A percentile compares a stretch with the other conserved stretches of the same genome.
These are phyloP conservation scores for Torymus texanus DNA, from an alignment of 2,888 invertebrate genomes.

Conservation along the genomic window DNA sequence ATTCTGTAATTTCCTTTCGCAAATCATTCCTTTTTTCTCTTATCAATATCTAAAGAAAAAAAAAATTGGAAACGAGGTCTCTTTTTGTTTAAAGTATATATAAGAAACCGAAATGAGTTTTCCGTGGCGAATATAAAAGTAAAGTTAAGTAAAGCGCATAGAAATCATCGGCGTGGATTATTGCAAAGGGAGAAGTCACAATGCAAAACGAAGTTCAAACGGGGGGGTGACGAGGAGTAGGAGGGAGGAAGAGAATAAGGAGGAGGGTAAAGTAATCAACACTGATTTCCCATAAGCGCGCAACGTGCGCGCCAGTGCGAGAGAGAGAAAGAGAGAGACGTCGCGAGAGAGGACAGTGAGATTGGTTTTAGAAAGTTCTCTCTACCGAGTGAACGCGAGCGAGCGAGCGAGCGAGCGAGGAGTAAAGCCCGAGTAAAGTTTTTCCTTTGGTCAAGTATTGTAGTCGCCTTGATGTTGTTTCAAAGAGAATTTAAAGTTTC, in stretches of 20 bases:
- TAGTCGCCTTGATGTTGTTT: slow-evolving; percentile 47
- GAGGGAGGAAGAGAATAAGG: no score
- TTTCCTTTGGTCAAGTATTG: slow-evolving; percentile 52
- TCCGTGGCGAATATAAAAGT: no score
- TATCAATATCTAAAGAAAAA: no score
- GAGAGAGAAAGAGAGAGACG: no score
- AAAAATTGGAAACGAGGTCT: no score
- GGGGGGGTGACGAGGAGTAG: neutral
- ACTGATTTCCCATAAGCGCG: slow-evolving; percentile 50
- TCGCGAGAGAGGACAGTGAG: slow-evolving; percentile 24
- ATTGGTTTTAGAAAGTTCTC: slow-evolving; percentile 54
- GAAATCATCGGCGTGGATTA: neutral
- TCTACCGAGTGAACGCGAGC: no score
- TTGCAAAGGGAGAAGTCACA: neutral
- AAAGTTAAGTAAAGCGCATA: no score
- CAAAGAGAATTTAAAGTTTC: slow-evolving; percentile 53
- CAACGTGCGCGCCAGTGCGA: neutral
- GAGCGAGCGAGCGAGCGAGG: neutral
- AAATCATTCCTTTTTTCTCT: no score
- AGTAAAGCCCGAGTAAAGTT: slow-evolving; percentile 44
- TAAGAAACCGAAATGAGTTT: no score
- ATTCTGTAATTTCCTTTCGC: no score
- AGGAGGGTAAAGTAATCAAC: slow-evolving; percentile 49
- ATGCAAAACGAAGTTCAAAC: slow-evolving; percentile 35
- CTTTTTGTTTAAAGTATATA: no score